Evolutionary conservation across 2,797 vertebrate genomes (phyloP).

Genomic region (Gallinago solitaria): DNA sequence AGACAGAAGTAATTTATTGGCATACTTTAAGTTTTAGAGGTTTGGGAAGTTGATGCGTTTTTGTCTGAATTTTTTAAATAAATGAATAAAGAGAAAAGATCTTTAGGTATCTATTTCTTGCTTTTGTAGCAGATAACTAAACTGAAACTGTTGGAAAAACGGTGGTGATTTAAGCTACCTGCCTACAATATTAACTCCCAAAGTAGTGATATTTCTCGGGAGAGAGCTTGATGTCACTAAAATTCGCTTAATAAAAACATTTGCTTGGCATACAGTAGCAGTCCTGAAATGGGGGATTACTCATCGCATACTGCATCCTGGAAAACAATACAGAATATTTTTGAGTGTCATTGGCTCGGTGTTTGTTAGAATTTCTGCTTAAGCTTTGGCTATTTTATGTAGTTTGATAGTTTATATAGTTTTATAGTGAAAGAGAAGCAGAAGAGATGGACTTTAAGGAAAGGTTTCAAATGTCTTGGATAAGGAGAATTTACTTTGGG

Average conservation of each 20-base stretch:
- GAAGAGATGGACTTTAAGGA: neutral
- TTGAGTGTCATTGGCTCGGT: neutral
- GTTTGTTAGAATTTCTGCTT: neutral
- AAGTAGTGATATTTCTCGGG: neutral
- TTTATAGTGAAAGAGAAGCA: neutral
- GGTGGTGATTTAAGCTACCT: neutral
- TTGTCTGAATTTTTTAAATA: neutral
- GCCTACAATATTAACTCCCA: neutral
- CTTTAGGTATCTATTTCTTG: neutral
- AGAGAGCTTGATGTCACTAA: neutral
- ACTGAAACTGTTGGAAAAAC: neutral
- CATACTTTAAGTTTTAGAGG: neutral
- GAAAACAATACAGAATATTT: neutral
- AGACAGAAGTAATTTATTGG: constrained; percentile 4
- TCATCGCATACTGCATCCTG: neutral
- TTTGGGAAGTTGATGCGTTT: neutral
- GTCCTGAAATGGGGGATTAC: neutral
- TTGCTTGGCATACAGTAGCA: neutral
- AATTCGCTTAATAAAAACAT: neutral
- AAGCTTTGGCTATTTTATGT: neutral
- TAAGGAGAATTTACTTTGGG: neutral
- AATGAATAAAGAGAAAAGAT: neutral
- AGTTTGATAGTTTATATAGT: neutral
- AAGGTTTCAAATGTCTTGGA: neutral
- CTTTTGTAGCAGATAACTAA: neutral